phyloP scores from a whole-genome alignment of 1,140 invertebrate genomes.

The Bombus confusus region DNA sequence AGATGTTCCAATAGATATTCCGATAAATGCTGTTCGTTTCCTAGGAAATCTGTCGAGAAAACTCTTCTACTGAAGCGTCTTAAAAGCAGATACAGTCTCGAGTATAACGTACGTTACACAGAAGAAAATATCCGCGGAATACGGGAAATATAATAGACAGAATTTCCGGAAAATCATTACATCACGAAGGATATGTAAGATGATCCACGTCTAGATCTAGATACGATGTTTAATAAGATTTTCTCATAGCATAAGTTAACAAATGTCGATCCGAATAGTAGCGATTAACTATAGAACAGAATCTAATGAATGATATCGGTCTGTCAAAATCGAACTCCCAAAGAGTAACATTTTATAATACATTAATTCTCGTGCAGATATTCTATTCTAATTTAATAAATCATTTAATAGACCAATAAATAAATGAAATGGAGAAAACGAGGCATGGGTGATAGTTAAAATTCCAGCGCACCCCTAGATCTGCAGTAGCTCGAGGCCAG shows the following conservation, averaged over 20 bases:
- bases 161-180: neutral
- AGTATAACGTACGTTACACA: constrained; percentile 4
- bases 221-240: no score
- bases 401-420: no score
- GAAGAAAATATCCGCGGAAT: neutral
- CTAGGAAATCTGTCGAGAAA: constrained; percentile 55
- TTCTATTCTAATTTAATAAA: no score
- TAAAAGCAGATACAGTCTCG: constrained; percentile 34
- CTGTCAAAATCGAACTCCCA: rapidly evolving
- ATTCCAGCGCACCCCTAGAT: constrained; percentile 38
- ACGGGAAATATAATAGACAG: neutral
- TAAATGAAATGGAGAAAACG: no score
- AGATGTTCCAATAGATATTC: constrained; percentile 55
- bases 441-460: constrained; percentile 12
- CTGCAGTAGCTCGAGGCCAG: constrained; percentile 28
- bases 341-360: neutral
- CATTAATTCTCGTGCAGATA: no score
- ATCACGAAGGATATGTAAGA: no score
- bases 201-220: no score
- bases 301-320: neutral
- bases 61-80: constrained; percentile 37
- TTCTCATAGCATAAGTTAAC: no score
- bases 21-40: constrained; percentile 62
- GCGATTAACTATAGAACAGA: neutral
- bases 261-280: neutral